Base-by-base conservation (phyloP, 2,888 invertebrate species). In the Macropis europaea region DNA sequence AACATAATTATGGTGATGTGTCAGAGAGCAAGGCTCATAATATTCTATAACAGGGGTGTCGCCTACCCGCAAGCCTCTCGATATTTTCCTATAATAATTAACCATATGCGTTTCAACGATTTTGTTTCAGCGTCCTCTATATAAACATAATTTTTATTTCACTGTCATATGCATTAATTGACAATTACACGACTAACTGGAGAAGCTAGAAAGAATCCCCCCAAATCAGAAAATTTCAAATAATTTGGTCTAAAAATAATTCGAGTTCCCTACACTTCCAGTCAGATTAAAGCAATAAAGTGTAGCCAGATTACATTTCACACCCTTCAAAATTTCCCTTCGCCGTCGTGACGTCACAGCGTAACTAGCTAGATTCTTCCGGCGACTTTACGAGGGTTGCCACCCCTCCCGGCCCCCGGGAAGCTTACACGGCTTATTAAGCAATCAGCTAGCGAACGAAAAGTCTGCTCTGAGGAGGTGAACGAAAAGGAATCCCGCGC, bases 1-100 rank as follows among this genome's bases (percentile, higher is more conserved):
- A 83, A 82, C 68, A 50, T 78, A 78, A 82, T 81, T 73, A 81
- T 69, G 56, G 70, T 32, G 67, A 56, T 66, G 64, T 69, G 45
- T 77, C 73, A 64, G 62, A 71, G 70, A 53, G 77, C 66, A 63
- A 59, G 60, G 59, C 61, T 68, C 61, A 66, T 77, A 80, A 80
- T 73, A 77, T 77, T 73, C 77, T 48, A 56, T 73, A 77, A 70
- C 71, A 77, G 57, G 53, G 48, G 42, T 43, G 50, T 60, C 66
- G 47, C 54, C 42, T 63, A 56, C 59, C 66, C 56, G 47, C 59
- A 73, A 50, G 56, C 60, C 45, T 63, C 66, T 56, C 57, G 54
- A 69, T 75, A 69, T 62, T 64, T 70, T 45, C 34, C 34, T 36
- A 36, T 32, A 43, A 54, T 54, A 28, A 30, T 30, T 5, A 30